These are phyloP conservation scores for Zaprionus bogoriensis DNA, from an alignment of 2,888 invertebrate species.

Conservation along the genomic window DNA sequence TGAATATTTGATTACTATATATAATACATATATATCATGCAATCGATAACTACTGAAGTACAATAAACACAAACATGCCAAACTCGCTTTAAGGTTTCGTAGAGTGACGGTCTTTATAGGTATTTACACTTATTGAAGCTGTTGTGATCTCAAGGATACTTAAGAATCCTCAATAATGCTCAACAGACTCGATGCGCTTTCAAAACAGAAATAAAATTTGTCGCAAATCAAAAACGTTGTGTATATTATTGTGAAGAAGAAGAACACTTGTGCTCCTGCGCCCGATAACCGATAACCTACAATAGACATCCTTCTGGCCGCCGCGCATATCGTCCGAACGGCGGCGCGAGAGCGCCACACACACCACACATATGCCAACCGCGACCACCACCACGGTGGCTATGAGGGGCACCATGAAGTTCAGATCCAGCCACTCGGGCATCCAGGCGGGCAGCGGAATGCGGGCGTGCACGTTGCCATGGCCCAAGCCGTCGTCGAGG, in stretches of 20 bases:
- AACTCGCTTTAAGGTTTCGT: constrained; percentile 3
- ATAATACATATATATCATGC: constrained; percentile 22
- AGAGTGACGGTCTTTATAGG: constrained; percentile 39
- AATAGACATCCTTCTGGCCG: constrained; percentile 90
- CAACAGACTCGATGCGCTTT: constrained; percentile 1
- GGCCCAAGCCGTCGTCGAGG: constrained; percentile 85
- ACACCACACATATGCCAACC: constrained; percentile 94
- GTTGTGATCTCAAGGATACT: no score
- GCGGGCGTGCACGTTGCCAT: constrained; percentile 83
- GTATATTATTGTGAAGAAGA: background rate
- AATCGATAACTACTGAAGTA: constrained; percentile 13
- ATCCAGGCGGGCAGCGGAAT: constrained; percentile 88
- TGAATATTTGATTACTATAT: constrained; percentile 1
- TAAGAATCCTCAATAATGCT: no score
- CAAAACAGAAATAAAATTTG: constrained; percentile 63
- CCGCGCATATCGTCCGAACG: constrained; percentile 91
- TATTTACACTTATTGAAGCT: background rate
- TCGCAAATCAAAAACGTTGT: constrained; percentile 16
- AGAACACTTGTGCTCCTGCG: constrained; percentile 10
- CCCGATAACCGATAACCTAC: constrained; percentile 85
- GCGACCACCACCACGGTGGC: constrained; percentile 95
- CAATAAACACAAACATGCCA: constrained; percentile 21
- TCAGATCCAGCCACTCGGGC: constrained; percentile 93
- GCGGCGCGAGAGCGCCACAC: constrained; percentile 92
- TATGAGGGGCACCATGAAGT: constrained; percentile 94